Conservation (phyloP, 2,113 vertebrate genomes). For the Felis catus region DNA sequence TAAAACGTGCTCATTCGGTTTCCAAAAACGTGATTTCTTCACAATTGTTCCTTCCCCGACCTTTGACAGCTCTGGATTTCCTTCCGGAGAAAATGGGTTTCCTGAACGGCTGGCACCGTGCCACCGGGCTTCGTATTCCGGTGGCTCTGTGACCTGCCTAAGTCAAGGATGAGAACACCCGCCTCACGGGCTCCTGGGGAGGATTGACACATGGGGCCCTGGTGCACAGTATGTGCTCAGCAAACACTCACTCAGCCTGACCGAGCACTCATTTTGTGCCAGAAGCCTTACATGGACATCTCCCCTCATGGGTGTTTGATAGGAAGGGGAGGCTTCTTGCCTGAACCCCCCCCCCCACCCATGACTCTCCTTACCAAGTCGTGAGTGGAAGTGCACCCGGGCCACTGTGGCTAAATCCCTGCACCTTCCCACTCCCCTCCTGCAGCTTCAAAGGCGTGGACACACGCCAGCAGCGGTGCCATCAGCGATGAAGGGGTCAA, state of each 20-base stretch:
- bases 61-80: not conserved
- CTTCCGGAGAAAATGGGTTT: not conserved
- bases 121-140: not conserved
- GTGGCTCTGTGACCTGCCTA: not conserved
- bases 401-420: not conserved
- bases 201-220: rapidly evolving
- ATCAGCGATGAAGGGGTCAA: not conserved
- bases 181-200: rapidly evolving
- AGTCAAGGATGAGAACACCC: rapidly evolving
- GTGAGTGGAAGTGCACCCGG: no score
- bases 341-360: not conserved
- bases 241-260: rapidly evolving
- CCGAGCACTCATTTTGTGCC: rapidly evolving
- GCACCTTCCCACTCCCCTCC: rapidly evolving
- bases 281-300: no score
- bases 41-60: rapidly evolving
- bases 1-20: not conserved
- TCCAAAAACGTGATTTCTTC: not conserved
- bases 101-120: not conserved
- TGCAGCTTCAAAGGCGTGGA: not conserved
- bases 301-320: not conserved
- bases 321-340: not conserved
- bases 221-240: rapidly evolving
- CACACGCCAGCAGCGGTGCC: no score
- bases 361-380: rapidly evolving